Conservation (phyloP, 2,113 vertebrate species). For the pig (Sus scrofa) region DNA sequence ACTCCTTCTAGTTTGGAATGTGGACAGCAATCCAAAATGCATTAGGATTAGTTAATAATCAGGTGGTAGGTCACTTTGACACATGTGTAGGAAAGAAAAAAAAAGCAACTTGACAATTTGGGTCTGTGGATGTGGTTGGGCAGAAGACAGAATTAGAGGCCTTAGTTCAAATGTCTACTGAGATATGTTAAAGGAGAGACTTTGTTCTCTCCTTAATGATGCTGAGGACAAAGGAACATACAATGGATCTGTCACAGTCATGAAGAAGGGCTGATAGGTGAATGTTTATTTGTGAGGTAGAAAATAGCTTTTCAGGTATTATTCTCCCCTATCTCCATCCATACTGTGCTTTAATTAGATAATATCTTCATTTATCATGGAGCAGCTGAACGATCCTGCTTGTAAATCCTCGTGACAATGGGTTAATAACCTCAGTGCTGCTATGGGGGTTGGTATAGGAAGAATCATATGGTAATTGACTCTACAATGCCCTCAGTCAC, state of each 20-base stretch:
- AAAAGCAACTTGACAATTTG: neutral
- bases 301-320: neutral
- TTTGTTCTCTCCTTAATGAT: neutral
- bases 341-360: neutral
- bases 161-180: neutral
- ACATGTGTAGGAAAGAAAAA: neutral
- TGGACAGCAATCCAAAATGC: neutral
- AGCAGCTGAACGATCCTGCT: neutral
- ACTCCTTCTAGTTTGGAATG: neutral
- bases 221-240: neutral
- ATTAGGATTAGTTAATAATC: neutral
- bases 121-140: neutral
- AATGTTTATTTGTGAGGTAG: neutral
- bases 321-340: neutral
- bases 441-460: neutral
- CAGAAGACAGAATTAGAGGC: neutral
- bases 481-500: neutral
- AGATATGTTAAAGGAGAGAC: neutral
- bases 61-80: neutral
- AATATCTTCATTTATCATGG: neutral
- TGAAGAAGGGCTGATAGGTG: neutral
- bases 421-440: neutral
- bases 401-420: neutral
- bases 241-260: neutral
- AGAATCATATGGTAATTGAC: neutral